Evolutionary conservation across 1,140 invertebrate genomes (phyloP), one percentile per base, ranked within the genome.

Genomic region (Telenomus remus): DNA sequence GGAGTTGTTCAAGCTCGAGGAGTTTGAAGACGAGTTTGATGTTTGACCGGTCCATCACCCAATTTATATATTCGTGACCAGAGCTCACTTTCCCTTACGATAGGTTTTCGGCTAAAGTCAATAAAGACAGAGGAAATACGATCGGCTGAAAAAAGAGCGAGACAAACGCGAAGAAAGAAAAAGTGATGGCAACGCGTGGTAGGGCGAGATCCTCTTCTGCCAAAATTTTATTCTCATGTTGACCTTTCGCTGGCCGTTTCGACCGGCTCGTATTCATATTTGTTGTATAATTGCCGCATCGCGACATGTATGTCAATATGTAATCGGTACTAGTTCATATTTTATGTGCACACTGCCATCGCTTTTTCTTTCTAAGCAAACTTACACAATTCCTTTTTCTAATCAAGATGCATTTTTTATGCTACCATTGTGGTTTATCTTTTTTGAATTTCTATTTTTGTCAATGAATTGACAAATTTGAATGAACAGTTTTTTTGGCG

Each of bases 201-300:
- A 81, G 70, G 70, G 43, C 55, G 66, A 77, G 70, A 64, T 63
- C 71, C 71, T 79, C 79, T 76, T 81, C 76, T 78, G 50, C 76
- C 78, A 73, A 85, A 85, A 85, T 82, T 80, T 79, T 81, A 81
- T 80, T 79, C 55, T 79, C 74, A 48, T 64, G 74, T 78, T 84
- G 80, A 85, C 84, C 84, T 86, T 86, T 86, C 60, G 76, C 68
- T 53, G 48, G 49, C 56, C 48, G 53, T 64, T 68, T 64, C 57
- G 56, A 71, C 56, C 50, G n/a, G 59, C 60, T 69, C 47, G 63
- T 77, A 80, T 80, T 82, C 81, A 70, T 74, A 81, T 79, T 43
- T 55, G 66, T 85, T 85, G 73, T 80, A 81, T 81, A 85, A 85
- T 78, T 51, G 42, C 19, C 19, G 19, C 19, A 27, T 3, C 19